Percentiles rank a stretch among this genome's conserved stretches.
Evolutionary conservation across 2,113 vertebrate species (phyloP).

Genomic region (Actenoides lindsayi): DNA sequence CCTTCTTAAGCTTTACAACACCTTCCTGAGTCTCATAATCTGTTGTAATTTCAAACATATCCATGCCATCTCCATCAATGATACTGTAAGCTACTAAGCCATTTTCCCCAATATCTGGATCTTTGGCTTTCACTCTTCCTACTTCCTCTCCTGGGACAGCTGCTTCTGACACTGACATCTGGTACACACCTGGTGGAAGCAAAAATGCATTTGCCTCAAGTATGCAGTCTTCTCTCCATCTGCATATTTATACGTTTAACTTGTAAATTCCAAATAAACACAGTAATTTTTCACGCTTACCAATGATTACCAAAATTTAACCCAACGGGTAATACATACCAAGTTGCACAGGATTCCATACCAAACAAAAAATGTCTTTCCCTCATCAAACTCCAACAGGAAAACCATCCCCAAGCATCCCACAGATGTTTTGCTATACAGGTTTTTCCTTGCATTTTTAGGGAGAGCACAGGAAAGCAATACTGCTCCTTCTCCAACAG

Average conservation of each 20-base stretch:
- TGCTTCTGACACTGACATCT: slow-evolving; percentile 92
- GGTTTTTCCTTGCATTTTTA: not conserved
- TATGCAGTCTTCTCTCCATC: not conserved
- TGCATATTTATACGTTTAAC: not conserved
- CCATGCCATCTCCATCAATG: slow-evolving; percentile 90
- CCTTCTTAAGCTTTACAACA: slow-evolving; percentile 95
- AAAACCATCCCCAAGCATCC: not conserved
- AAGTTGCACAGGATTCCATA: not conserved
- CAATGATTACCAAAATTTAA: not conserved
- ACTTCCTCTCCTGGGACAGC: slow-evolving; percentile 92
- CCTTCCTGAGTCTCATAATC: slow-evolving; percentile 95
- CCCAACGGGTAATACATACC: not conserved
- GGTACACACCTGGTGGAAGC: slow-evolving; percentile 85
- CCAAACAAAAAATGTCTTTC: not conserved
- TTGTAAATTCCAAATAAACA: not conserved
- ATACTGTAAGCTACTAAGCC: slow-evolving; percentile 91
- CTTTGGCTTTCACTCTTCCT: slow-evolving; percentile 93
- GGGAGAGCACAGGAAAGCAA: not conserved
- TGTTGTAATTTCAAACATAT: slow-evolving; percentile 89
- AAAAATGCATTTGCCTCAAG: not conserved
- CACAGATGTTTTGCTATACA: not conserved
- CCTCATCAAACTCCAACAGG: not conserved
- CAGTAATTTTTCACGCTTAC: not conserved
- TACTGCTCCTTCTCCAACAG: not conserved
- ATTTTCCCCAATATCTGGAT: slow-evolving; percentile 94